These are phyloP conservation scores for Eciton burchellii DNA, from an alignment of 1,140 invertebrate species.

Conservation along the genomic window DNA sequence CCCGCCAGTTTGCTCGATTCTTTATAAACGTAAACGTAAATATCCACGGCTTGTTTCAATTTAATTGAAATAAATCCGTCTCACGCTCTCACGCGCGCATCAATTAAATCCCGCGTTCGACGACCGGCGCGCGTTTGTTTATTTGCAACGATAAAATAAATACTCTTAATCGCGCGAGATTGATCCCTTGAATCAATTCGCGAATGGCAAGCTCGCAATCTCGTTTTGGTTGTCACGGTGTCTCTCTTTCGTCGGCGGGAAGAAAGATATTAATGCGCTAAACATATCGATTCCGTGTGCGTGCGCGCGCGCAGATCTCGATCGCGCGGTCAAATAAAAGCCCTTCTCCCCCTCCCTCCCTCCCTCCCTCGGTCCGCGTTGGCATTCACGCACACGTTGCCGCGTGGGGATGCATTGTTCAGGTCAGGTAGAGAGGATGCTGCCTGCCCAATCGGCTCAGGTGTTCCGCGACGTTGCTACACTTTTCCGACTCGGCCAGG, in stretches of 20 bases:
- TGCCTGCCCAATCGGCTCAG: slow-evolving; percentile 59
- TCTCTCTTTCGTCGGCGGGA: slow-evolving; percentile 1
- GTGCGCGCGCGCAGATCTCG: no score
- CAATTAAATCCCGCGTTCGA: slow-evolving; percentile 36
- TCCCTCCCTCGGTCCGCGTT: no score
- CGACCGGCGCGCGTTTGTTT: slow-evolving; percentile 17
- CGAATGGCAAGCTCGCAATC: slow-evolving; percentile 27
- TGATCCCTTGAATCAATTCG: slow-evolving; percentile 50
- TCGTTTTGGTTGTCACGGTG: neutral
- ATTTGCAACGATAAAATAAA: slow-evolving; percentile 39
- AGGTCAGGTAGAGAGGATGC: slow-evolving; percentile 49
- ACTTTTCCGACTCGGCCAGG: slow-evolving; percentile 37
- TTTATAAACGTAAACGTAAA: neutral
- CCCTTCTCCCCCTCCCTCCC: no score
- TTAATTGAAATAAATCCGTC: slow-evolving; percentile 56
- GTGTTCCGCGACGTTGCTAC: slow-evolving; percentile 50
- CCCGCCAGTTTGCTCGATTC: neutral
- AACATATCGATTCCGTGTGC: slow-evolving; percentile 23
- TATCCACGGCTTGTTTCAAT: slow-evolving; percentile 25
- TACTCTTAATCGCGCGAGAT: slow-evolving; percentile 43
- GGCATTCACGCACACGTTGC: slow-evolving; percentile 27
- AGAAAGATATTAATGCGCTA: neutral
- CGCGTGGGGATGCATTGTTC: slow-evolving; percentile 58
- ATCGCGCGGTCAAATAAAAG: no score
- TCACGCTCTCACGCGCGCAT: neutral